phyloP scores from a whole-genome alignment of 2,113 vertebrate species.

The Paracyprichromis sp. region DNA sequence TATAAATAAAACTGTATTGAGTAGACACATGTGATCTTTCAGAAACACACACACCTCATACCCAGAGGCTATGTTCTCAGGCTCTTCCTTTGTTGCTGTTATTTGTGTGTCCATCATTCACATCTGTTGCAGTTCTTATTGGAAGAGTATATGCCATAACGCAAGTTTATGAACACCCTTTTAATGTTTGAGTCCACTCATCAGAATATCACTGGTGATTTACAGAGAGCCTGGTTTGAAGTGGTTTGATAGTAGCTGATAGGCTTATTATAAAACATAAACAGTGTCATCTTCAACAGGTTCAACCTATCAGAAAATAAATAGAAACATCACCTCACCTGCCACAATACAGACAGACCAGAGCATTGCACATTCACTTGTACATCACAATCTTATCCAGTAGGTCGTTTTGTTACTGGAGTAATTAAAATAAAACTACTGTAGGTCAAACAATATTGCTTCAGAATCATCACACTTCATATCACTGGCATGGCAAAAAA shows the following conservation, averaged over 20 bases:
- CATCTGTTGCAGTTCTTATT: background rate
- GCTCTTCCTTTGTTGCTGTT: background rate
- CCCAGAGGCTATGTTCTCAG: background rate
- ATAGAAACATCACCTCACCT: background rate
- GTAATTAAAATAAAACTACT: background rate
- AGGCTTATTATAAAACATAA: background rate
- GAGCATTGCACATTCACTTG: background rate
- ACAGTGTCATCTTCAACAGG: background rate
- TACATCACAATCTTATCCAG: background rate
- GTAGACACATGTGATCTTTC: fast-evolving
- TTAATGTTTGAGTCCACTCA: background rate
- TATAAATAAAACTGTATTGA: background rate
- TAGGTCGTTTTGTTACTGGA: background rate
- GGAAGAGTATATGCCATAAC: background rate
- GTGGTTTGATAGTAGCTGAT: background rate
- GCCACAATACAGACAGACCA: background rate
- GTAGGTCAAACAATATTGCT: background rate
- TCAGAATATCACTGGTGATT: background rate
- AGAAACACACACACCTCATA: background rate
- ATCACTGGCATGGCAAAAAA: background rate
- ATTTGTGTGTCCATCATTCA: background rate
- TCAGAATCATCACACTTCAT: background rate
- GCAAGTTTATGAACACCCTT: background rate
- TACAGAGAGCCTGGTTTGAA: background rate
- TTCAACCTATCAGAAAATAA: background rate